Evolutionary conservation across 2,888 invertebrate species (phyloP).

Genomic region (Archips crataeganus): DNA sequence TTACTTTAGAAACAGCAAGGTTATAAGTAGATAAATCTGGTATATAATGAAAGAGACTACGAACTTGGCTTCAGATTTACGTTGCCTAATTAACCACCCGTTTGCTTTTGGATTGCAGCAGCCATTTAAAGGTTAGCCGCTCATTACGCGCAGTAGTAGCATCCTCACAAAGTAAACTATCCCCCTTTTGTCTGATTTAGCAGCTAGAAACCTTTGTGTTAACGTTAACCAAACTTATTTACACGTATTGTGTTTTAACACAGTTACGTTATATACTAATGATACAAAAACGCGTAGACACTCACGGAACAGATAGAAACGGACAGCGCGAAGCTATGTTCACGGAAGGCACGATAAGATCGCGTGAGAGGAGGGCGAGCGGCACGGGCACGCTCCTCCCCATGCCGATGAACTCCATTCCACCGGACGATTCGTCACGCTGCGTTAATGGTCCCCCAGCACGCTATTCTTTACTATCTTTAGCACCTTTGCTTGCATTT

Average conservation of each 20-base stretch:
- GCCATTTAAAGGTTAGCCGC: conserved; percentile 82
- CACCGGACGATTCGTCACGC: conserved; percentile 82
- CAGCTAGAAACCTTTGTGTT: conserved; percentile 48
- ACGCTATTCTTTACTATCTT: conserved; percentile 83
- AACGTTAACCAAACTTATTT: conserved; percentile 36
- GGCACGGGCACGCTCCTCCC: conserved; percentile 53
- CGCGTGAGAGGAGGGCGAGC: conserved; percentile 80
- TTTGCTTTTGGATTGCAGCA: conserved; percentile 69
- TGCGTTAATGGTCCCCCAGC: conserved; percentile 81
- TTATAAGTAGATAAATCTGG: no score
- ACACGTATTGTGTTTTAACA: neutral
- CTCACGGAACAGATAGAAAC: conserved; percentile 77
- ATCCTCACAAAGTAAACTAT: conserved; percentile 64
- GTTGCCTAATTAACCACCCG: conserved; percentile 81
- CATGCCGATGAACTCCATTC: conserved; percentile 53
- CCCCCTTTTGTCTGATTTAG: conserved; percentile 65
- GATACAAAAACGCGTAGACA: conserved; percentile 50
- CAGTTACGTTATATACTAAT: conserved; percentile 9
- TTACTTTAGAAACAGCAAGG: no score
- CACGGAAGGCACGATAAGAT: conserved; percentile 83
- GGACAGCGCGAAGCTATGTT: conserved; percentile 80
- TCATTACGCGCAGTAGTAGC: conserved; percentile 75
- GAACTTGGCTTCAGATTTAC: conserved; percentile 72
- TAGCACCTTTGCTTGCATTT: conserved; percentile 51
- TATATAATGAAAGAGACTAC: no score